Evolutionary conservation across 2,113 vertebrate genomes (phyloP).

Genomic region (Pao palembangensis): DNA sequence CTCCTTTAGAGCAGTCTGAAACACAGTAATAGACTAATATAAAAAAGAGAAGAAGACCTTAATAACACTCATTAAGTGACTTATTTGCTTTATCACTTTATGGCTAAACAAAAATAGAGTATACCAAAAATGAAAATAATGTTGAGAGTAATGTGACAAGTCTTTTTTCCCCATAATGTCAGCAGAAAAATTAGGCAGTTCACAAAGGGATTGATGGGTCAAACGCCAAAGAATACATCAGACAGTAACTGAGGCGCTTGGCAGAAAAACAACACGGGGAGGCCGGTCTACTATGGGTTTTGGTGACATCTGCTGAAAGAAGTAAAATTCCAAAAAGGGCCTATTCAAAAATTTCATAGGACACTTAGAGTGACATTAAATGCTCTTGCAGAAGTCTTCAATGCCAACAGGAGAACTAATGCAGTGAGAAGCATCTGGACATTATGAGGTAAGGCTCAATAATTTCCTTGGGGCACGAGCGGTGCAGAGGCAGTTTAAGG

Average conservation of each 20-base stretch:
- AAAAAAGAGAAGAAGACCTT: not conserved
- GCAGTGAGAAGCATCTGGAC: slow-evolving; percentile 35
- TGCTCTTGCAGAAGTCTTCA: slow-evolving; percentile 3
- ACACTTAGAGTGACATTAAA: not conserved
- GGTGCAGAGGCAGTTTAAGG: slow-evolving; percentile 28
- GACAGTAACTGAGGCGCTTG: slow-evolving; percentile 3
- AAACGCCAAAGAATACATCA: slow-evolving; percentile 6
- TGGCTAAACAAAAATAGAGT: too few species aligned
- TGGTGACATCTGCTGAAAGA: not conserved
- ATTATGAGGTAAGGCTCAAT: slow-evolving; percentile 18
- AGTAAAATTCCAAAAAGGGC: not conserved
- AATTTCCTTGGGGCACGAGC: slow-evolving; percentile 40
- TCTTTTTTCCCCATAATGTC: not conserved
- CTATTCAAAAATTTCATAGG: slow-evolving; percentile 3
- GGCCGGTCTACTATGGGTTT: not conserved
- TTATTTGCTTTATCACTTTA: not conserved
- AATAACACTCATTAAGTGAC: too few species aligned
- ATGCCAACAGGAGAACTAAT: slow-evolving; percentile 13
- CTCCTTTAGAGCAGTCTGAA: not conserved
- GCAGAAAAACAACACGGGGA: not conserved
- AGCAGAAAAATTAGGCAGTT: slow-evolving; percentile 7
- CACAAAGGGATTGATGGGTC: not conserved
- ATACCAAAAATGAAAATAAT: too few species aligned
- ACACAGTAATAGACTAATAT: not conserved
- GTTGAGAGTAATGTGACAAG: too few species aligned